These are phyloP conservation scores for Melikaiella ostensackeni DNA, from an alignment of 2,888 invertebrate genomes.

Conservation along the genomic window DNA sequence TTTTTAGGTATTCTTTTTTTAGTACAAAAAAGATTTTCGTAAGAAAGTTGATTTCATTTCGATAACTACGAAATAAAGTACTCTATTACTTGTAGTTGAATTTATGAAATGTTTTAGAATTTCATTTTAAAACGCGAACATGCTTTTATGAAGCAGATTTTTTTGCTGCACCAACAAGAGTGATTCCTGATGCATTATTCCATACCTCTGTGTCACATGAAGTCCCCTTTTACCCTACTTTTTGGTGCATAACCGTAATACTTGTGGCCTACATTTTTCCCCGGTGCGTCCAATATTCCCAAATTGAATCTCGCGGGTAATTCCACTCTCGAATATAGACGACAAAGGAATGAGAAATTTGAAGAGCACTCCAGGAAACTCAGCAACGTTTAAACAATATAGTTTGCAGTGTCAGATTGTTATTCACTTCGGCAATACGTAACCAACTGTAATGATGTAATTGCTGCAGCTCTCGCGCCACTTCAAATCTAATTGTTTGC, in stretches of 20 bases:
- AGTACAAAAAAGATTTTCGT: too few species aligned
- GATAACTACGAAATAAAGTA: too few species aligned
- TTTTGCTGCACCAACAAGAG: neutral
- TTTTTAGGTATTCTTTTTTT: too few species aligned
- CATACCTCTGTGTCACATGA: neutral
- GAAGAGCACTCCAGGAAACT: neutral
- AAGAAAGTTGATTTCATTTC: too few species aligned
- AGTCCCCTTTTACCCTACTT: conserved; percentile 22
- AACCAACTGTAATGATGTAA: conserved; percentile 34
- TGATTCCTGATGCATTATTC: conserved; percentile 19
- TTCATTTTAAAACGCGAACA: too few species aligned
- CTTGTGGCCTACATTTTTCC: conserved; percentile 32
- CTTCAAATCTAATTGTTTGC: conserved; percentile 34
- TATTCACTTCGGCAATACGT: conserved; percentile 27
- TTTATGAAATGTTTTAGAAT: too few species aligned
- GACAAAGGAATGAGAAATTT: conserved; percentile 11
- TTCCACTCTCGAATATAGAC: neutral
- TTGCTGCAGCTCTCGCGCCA: conserved; percentile 24
- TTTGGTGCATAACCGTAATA: conserved; percentile 20
- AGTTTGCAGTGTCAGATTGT: conserved; percentile 31
- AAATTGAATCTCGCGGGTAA: conserved; percentile 25
- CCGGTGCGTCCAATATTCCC: conserved; percentile 12
- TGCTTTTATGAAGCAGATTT: neutral
- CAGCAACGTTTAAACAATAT: conserved; percentile 16
- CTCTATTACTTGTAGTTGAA: too few species aligned